Base-by-base conservation (phyloP, 1,140 invertebrate genomes). In the Rhagoletis zephyria region DNA sequence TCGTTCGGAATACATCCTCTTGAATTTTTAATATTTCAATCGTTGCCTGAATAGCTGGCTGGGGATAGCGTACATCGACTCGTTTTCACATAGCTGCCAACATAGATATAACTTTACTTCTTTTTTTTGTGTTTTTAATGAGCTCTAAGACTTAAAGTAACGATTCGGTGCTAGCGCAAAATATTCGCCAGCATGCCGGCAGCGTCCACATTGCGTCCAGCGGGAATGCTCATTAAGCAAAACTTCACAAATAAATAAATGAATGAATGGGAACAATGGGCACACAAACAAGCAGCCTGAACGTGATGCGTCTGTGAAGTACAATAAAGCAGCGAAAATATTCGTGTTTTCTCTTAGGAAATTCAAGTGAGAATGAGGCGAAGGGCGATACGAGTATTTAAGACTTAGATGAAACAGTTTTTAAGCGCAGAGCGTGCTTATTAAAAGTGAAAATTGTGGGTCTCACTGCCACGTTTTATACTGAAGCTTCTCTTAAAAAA, bases 1-100 rank as follows among this genome's bases (percentile, higher is more conserved):
- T 74, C 12, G 16, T 85, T 12, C 16, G 16, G 19, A 45, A 14
- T 77, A 30, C 30, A 19, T 77, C 51, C 85, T 86, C 5, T 45
- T 86, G 85, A 86, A 86, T 86, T 60, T 86, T 86, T 86, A 86
- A 86, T 86, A 65, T 86, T 86, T 65, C 85, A 86, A 86, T 86
- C 61, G 61, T n/a, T 60, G n/a, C 1, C 12, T 3, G 42, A 86
- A 86, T 86, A 65, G 4, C 56, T 30, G n/a, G 19, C n/a, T 51
- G 40, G 85, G 14, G 61, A 51, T 0, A 30, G 60, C 12, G 7
- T 59, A 19, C 14, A n/a, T 19, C 14, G 51, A 51, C 48, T 30
- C 16, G 5, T 6, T 65, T 30, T 30, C 30, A 30, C 30, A 30
- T 30, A 30, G 30, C 30, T 30, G 30, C 30, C 30, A 30, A 1